Evolutionary conservation across 2,797 vertebrate genomes (phyloP).

Genomic region (Adrianichthys oophorus): DNA sequence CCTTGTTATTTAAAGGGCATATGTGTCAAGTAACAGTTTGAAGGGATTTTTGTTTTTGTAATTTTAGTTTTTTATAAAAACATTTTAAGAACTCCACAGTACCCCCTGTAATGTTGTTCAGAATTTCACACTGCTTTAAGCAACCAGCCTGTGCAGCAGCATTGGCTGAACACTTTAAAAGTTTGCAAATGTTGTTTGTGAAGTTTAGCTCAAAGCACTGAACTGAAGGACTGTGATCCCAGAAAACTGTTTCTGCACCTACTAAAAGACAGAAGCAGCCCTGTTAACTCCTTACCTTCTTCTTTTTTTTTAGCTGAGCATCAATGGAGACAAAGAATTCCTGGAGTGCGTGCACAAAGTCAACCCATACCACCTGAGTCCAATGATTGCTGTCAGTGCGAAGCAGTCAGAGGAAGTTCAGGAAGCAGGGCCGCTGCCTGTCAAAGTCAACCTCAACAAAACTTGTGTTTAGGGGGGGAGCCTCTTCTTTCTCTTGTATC

Average conservation of each 20-base stretch:
- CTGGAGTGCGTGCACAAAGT: constrained; percentile 83
- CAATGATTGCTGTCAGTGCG: constrained; percentile 80
- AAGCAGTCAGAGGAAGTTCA: constrained; percentile 77
- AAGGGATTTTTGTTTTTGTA: too few species aligned
- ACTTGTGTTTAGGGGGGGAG: constrained; percentile 82
- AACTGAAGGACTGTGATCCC: too few species aligned
- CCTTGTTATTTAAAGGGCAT: too few species aligned
- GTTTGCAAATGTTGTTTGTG: too few species aligned
- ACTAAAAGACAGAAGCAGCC: not conserved
- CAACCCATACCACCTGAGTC: constrained; percentile 78
- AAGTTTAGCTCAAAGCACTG: too few species aligned
- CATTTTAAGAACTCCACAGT: too few species aligned
- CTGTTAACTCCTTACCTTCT: not conserved
- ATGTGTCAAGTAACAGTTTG: too few species aligned
- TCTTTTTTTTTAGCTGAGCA: constrained; percentile 79
- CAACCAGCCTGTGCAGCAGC: too few species aligned
- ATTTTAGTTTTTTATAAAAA: too few species aligned
- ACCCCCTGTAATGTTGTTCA: too few species aligned
- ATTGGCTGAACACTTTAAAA: too few species aligned
- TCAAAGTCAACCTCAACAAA: constrained; percentile 94
- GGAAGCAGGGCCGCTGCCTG: constrained; percentile 86
- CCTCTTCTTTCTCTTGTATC: constrained; percentile 28
- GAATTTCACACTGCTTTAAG: too few species aligned
- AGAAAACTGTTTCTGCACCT: not conserved
- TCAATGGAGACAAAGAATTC: constrained; percentile 92